Evolutionary conservation across 2,888 invertebrate genomes (phyloP).

Genomic region (Zygaena filipendulae): DNA sequence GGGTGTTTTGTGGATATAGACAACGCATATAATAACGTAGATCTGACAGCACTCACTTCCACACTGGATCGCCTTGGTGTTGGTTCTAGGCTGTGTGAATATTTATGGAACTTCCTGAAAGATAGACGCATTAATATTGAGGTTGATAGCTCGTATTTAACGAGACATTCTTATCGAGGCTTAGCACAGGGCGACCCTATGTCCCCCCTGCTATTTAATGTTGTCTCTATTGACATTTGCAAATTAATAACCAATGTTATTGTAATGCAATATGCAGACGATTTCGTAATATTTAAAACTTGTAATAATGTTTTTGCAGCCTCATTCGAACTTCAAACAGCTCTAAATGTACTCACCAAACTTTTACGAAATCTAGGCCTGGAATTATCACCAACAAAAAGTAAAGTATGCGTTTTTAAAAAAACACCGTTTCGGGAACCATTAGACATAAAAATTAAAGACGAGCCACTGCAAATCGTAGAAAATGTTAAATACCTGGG

Average conservation of each 20-base stretch:
- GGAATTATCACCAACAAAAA: conserved; percentile 6
- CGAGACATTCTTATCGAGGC: conserved; percentile 14
- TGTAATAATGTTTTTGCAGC: not conserved
- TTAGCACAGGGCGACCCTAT: conserved; percentile 23
- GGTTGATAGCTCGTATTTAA: not conserved
- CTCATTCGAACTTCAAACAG: too few relatives aligned
- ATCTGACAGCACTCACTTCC: conserved; percentile 9
- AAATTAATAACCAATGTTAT: conserved; percentile 7
- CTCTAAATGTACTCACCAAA: not conserved
- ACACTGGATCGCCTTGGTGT: conserved; percentile 15
- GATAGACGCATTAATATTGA: conserved; percentile 13
- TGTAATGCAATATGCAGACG: conserved; percentile 20
- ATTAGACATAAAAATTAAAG: too few relatives aligned
- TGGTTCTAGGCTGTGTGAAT: conserved; percentile 15
- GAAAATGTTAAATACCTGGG: conserved; percentile 19
- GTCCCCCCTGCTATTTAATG: conserved; percentile 24
- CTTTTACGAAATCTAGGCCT: conserved; percentile 5
- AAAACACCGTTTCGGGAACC: too few relatives aligned
- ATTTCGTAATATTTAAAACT: conserved; percentile 11
- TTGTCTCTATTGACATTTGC: conserved; percentile 9
- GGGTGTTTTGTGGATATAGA: conserved; percentile 21
- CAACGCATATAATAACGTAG: conserved; percentile 21
- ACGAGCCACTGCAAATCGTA: too few relatives aligned
- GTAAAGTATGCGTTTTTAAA: too few relatives aligned
- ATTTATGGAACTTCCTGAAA: conserved; percentile 17